Base-by-base conservation (phyloP, 2,113 vertebrate species). In the Mesoclemmys tuberculata region DNA sequence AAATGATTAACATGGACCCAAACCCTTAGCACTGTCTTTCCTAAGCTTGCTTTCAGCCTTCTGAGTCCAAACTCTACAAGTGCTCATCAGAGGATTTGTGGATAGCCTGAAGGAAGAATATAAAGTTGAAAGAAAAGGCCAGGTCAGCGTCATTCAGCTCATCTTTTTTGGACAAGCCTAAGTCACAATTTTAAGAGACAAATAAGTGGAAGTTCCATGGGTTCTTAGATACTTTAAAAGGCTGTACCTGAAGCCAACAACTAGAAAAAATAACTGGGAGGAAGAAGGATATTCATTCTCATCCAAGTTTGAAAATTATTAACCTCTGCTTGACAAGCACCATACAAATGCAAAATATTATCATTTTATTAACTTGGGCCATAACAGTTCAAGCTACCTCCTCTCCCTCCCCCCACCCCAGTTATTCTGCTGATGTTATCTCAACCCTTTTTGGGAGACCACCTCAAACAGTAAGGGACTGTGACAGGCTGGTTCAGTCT, bases 361-460 rank as follows among this genome's bases (percentile, higher is more conserved):
- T 94, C 52, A 0, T 44, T 2, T 1, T 56, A 87, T 75, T 74
- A 90, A 89, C 84, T 92, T 85, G 56, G 95, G 96, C 94, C 93
- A 87, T 0, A 12, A 80, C 89, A 78, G 80, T 0, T 0, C 74
- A 93, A 79, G 92, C 52, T 78, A 94, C 95, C 92, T n/a, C n/a
- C n/a, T n/a, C n/a, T n/a, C n/a, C n/a, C n/a, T n/a, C n/a, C n/a
- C n/a, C n/a, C n/a, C n/a, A n/a, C 93, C 0, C 0, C 90, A 94
- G 51, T 87, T 83, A 58, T 38, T 58, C 0, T 1, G 41, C 27
- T 29, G 77, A 26, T 0, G 14, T 89, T 90, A 86, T 84, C 3
- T 92, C 96, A 92, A 55, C 95, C 95, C 93, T 96, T 97, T 97
- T 96, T 95, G 3, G 58, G 41, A 84, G 87, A 82, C 1, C 0